These are phyloP conservation scores for Psammodynastes pulverulentus DNA, from an alignment of 2,113 vertebrate species.

Conservation along the genomic window DNA sequence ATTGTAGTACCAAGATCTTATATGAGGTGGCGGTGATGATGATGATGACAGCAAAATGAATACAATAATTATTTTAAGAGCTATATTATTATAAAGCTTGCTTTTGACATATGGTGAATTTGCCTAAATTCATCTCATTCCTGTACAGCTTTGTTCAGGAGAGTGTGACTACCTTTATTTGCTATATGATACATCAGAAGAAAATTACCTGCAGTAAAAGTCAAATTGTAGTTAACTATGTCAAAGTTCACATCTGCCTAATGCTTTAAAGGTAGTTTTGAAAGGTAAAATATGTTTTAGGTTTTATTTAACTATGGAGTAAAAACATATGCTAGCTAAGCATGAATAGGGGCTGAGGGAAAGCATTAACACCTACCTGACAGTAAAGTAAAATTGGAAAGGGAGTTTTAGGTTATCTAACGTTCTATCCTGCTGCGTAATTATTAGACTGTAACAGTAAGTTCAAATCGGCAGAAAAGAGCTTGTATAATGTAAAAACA, in stretches of 20 bases:
- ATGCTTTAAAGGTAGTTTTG: slow-evolving; percentile 55
- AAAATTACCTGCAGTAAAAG: slow-evolving; percentile 57
- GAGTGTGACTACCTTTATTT: slow-evolving; percentile 24
- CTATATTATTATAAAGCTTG: neutral
- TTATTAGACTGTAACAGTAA: slow-evolving; percentile 53
- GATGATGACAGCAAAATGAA: neutral
- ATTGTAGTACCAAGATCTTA: neutral
- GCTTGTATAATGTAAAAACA: slow-evolving; percentile 46
- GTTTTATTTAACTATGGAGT: slow-evolving; percentile 57
- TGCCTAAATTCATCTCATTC: slow-evolving; percentile 9
- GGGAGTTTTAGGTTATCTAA: slow-evolving; percentile 39
- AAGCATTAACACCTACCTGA: slow-evolving; percentile 39
- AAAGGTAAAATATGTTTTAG: slow-evolving; percentile 58
- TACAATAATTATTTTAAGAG: neutral
- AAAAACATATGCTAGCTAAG: slow-evolving; percentile 61
- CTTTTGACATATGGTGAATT: neutral
- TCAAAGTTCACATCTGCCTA: slow-evolving; percentile 59
- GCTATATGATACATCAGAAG: slow-evolving; percentile 33
- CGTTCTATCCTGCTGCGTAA: slow-evolving; percentile 37
- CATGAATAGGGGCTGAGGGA: neutral
- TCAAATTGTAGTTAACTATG: slow-evolving; percentile 54
- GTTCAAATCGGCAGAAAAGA: slow-evolving; percentile 33
- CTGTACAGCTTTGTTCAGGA: neutral
- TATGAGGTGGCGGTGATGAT: neutral
- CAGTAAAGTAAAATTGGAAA: slow-evolving; percentile 58